Evolutionary conservation across 2,797 vertebrate species (phyloP).

Genomic region (Ptychobarbus kaznakovi): DNA sequence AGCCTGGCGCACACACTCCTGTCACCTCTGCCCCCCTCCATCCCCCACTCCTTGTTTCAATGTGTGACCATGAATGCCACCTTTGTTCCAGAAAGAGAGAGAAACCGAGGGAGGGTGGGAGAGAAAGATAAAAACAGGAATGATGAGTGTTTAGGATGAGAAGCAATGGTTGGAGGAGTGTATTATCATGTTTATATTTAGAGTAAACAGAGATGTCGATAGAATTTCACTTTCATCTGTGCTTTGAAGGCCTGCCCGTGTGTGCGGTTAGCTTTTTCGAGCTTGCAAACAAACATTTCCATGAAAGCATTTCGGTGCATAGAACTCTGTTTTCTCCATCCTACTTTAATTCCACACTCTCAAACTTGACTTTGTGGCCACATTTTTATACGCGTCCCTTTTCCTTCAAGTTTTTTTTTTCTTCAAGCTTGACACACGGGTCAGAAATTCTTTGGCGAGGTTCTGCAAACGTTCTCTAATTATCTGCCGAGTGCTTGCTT

Average conservation of each 20-base stretch:
- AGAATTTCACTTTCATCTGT: slow-evolving; percentile 60
- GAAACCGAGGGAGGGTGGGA: slow-evolving; percentile 53
- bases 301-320: background rate
- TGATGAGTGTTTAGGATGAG: slow-evolving; percentile 50
- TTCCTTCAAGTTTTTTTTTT: slow-evolving; percentile 32
- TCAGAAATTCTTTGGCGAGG: slow-evolving; percentile 43
- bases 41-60: slow-evolving; percentile 75
- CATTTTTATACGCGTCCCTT: slow-evolving; percentile 12
- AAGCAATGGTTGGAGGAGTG: slow-evolving; percentile 50
- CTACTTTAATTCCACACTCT: slow-evolving; percentile 9
- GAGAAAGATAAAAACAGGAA: slow-evolving; percentile 54
- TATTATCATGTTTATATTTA: slow-evolving; percentile 60
- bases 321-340: slow-evolving; percentile 1
- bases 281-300: slow-evolving; percentile 29
- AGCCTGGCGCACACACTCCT: slow-evolving; percentile 43
- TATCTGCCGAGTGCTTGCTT: slow-evolving; percentile 61
- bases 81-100: slow-evolving; percentile 73
- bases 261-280: slow-evolving; percentile 43
- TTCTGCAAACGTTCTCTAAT: slow-evolving; percentile 57
- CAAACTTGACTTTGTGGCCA: slow-evolving; percentile 14
- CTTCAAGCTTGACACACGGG: slow-evolving; percentile 22
- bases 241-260: slow-evolving; percentile 55
- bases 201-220: slow-evolving; percentile 56
- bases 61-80: slow-evolving; percentile 81
- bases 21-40: slow-evolving; percentile 76